These are phyloP conservation scores for Aphyosemion australe DNA, from an alignment of 2,113 vertebrate genomes.

Conservation along the genomic window DNA sequence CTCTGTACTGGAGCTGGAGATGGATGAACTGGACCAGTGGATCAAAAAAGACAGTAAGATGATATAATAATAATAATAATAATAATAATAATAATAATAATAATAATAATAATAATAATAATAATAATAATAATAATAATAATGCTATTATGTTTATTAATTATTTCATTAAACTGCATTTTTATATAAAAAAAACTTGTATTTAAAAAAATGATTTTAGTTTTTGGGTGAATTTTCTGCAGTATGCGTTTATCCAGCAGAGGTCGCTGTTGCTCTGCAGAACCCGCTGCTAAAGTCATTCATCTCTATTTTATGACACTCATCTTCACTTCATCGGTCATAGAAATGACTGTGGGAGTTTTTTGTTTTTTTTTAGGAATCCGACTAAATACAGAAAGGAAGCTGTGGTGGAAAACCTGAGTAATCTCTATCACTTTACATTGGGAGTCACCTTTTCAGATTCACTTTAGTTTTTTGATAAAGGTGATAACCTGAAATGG, in stretches of 20 bases:
- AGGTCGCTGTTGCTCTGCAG: slow-evolving; percentile 42
- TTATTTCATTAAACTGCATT: too few relatives aligned
- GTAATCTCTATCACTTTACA: background rate
- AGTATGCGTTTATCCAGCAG: slow-evolving; percentile 50
- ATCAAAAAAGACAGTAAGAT: slow-evolving; percentile 87
- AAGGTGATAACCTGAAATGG: too few relatives aligned
- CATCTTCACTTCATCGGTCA: background rate
- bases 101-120: background rate
- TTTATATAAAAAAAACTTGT: too few relatives aligned
- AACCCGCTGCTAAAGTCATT: background rate
- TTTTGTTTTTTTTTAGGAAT: background rate
- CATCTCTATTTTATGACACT: background rate
- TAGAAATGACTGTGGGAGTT: too few relatives aligned
- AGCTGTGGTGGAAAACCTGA: background rate
- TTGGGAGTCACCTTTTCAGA: too few relatives aligned
- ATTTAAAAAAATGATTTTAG: too few relatives aligned
- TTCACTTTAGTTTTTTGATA: too few relatives aligned
- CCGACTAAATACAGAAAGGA: background rate
- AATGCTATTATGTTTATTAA: too few relatives aligned
- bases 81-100: background rate
- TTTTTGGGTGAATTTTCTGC: too few relatives aligned
- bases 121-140: background rate
- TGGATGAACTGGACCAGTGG: slow-evolving; percentile 97
- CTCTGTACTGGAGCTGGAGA: slow-evolving; percentile 96
- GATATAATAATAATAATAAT: background rate